Evolutionary conservation across 2,888 invertebrate species (phyloP).

Genomic region (Saturnia japonica): DNA sequence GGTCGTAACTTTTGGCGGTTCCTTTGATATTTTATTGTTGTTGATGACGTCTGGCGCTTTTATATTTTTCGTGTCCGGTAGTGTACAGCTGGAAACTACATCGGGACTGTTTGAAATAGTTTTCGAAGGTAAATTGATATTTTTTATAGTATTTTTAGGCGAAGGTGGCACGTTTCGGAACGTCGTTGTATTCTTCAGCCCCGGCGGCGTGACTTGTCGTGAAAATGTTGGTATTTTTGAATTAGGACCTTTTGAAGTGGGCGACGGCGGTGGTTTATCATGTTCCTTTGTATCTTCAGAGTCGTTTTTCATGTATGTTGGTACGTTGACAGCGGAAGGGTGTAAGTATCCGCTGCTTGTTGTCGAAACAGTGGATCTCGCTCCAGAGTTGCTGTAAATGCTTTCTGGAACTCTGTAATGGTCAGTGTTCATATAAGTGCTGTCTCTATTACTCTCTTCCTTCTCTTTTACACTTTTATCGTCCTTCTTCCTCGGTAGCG

Average conservation of each 20-base stretch:
- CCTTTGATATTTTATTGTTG: constrained; percentile 70
- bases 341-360: constrained; percentile 89
- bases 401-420: constrained; percentile 83
- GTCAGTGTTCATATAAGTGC: constrained; percentile 84
- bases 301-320: constrained; percentile 65
- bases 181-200: constrained; percentile 67
- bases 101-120: constrained; percentile 84
- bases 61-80: constrained; percentile 69
- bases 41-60: constrained; percentile 85
- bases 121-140: constrained; percentile 52
- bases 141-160: constrained; percentile 63
- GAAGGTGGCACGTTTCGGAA: constrained; percentile 69
- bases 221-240: constrained; percentile 75
- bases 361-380: constrained; percentile 82
- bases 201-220: constrained; percentile 78
- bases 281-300: constrained; percentile 50
- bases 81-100: constrained; percentile 86
- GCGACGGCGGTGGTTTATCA: constrained; percentile 66
- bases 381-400: constrained; percentile 84
- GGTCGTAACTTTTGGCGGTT: constrained; percentile 71
- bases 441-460: constrained; percentile 61
- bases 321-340: constrained; percentile 87
- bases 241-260: constrained; percentile 64
- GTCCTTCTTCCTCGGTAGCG: constrained; percentile 84
- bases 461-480: constrained; percentile 47